phyloP scores from a whole-genome alignment of 2,888 invertebrate species.

The Plutella xylostella region DNA sequence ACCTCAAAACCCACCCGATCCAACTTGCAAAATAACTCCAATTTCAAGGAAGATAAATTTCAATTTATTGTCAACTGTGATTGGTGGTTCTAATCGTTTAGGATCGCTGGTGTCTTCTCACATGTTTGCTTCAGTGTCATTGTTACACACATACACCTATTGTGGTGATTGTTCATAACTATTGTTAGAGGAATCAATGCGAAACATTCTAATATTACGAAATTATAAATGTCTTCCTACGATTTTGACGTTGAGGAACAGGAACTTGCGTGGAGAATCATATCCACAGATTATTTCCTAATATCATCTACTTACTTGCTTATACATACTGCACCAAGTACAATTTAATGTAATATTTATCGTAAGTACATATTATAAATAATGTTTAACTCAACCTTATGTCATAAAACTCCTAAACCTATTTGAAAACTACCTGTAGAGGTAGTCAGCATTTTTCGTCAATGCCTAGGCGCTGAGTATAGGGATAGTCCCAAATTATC shows the following conservation, averaged over 20 bases:
- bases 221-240: slow-evolving; percentile 67
- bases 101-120: slow-evolving; percentile 39
- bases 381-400: too few relatives aligned
- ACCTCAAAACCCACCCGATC: too few relatives aligned
- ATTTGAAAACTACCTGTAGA: too few relatives aligned
- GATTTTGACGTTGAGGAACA: slow-evolving; percentile 13
- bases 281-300: neutral
- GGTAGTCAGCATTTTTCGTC: too few relatives aligned
- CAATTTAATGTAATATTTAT: too few relatives aligned
- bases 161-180: slow-evolving; percentile 53
- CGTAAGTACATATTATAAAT: too few relatives aligned
- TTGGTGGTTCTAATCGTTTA: slow-evolving; percentile 10
- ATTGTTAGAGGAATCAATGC: slow-evolving; percentile 58
- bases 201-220: slow-evolving; percentile 70
- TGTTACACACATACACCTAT: slow-evolving; percentile 64
- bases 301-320: neutral
- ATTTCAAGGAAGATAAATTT: slow-evolving; percentile 1
- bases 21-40: too few relatives aligned
- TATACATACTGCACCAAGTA: too few relatives aligned
- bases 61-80: neutral
- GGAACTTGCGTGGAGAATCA: neutral
- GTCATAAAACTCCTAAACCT: too few relatives aligned
- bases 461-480: too few relatives aligned
- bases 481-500: too few relatives aligned
- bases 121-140: slow-evolving; percentile 67